These are phyloP conservation scores for Motacilla alba DNA, from an alignment of 2,113 vertebrate genomes.

Conservation along the genomic window DNA sequence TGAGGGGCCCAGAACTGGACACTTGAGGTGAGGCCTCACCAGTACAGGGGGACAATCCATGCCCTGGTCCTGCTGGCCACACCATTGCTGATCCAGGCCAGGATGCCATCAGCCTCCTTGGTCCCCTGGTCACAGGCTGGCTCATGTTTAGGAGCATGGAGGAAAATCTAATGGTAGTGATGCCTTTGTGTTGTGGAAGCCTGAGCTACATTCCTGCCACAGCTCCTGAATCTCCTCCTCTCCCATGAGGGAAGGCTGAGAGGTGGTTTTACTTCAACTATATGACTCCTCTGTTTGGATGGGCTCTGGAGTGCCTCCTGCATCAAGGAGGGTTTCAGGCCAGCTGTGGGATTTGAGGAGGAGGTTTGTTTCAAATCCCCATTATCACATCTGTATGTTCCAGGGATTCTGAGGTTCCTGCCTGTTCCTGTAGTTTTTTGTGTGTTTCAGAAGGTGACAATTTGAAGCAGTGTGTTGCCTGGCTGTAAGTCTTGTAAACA, in stretches of 20 bases:
- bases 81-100: neutral
- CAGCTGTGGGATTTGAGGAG: neutral
- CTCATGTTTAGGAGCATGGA: neutral
- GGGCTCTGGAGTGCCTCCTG: neutral
- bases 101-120: fast-evolving
- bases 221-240: neutral
- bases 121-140: fast-evolving
- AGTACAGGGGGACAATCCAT: neutral
- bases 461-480: neutral
- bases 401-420: neutral
- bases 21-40: fast-evolving
- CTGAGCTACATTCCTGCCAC: fast-evolving
- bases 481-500: neutral
- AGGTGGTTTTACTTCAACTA: neutral
- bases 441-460: neutral
- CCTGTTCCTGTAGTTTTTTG: neutral
- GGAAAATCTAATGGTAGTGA: neutral
- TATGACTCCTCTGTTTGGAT: neutral
- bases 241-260: neutral
- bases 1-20: neutral
- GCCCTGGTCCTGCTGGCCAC: neutral
- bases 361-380: neutral
- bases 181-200: neutral
- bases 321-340: neutral
- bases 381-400: neutral